Base-by-base conservation (phyloP, 2,113 vertebrate genomes). In the Pica pica region DNA sequence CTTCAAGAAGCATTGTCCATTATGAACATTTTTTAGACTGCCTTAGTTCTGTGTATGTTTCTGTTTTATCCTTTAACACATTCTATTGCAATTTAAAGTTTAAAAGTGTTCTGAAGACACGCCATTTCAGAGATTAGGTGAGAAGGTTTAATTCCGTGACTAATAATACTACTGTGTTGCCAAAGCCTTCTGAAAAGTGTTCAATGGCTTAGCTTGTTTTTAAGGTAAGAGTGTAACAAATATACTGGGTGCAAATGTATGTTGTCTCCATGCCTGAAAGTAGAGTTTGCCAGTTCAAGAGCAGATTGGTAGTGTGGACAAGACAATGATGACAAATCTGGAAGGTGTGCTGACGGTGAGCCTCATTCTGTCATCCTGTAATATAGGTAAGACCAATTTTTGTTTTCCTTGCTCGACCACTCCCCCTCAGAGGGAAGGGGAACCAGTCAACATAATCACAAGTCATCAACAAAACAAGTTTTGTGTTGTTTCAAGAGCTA, bases 271-370 rank as follows among this genome's bases (percentile, higher is more conserved):
- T 24, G 35, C 39, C 47, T 31, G 12, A 35, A 35, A 74, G 63
- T 9, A 41, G 57, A 60, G 19, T 71, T 50, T 9, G 13, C 21
- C 31, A 69, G 41, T 44, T 27, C 49, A 69, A 11, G 0, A 77
- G 55, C 46, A 56, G 37, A 64, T 1, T 79, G 49, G 18, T 24
- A 37, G 57, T 1, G 9, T 18, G 31, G 46, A 57, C 39, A 39
- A 46, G 42, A 41, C 13, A 44, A n/a, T 0, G 9, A 37, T 61
- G 83, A 73, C 14, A 27, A 13, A 70, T 39, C 41, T 27, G 28
- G 15, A 52, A 80, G 44, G 37, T 0, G 0, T 60, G 53, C 49
- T 64, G 70, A 56, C 0, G 0, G 76, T n/a, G 37, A 83, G 31
- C 12, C 77, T 60, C 13, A 4, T n/a, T 87, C 55, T 61, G 23